Base-by-base conservation (phyloP, 2,113 vertebrate species). In the Corydoras maculifer region DNA sequence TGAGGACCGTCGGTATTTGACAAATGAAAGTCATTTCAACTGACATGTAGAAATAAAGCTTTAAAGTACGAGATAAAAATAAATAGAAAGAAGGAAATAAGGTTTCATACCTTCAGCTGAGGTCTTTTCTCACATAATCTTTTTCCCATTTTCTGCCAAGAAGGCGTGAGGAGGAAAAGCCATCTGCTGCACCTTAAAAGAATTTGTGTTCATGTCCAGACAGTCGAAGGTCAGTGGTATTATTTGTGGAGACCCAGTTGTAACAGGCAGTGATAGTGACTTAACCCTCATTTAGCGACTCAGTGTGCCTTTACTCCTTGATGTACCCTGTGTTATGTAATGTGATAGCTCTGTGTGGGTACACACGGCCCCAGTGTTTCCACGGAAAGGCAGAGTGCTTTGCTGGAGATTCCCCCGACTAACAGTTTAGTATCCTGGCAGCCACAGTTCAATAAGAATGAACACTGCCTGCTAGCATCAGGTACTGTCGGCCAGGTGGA, bases 121-220 rank as follows among this genome's bases (percentile, higher is more conserved):
- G 35, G 35, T 88, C 90, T 18, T 15, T 32, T 15, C 9, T 29
- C 31, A 12, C 13, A 3, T 32, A 53, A 29, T 25, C 43, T 69
- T 9, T 29, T 51, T 89, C 86, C 11, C 43, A 59, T 9, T 29
- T 51, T 89, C 86, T 87, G 92, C 88, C 91, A 93, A 95, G 91
- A 92, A 88, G 89, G 91, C 91, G 88, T 80, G 84, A 86, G 88
- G 88, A 91, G 88, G 30, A 91, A 93, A 88, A 89, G 89, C 83
- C 84, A 92, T 76, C 93, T 93, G 87, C 85, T 84, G 84, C 13
- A 43, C 35, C 35, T 43, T 43, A 43, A 43, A 43, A 43, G 15
- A 83, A 85, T 30, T 30, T 15, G 2, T 65, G 49, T 50, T 14
- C n/a, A 9, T 57, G 82, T 87, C 85, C 55, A 87, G 87, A 86